Conservation (phyloP, 2,113 vertebrate species). For the Pterocles burchelli region DNA sequence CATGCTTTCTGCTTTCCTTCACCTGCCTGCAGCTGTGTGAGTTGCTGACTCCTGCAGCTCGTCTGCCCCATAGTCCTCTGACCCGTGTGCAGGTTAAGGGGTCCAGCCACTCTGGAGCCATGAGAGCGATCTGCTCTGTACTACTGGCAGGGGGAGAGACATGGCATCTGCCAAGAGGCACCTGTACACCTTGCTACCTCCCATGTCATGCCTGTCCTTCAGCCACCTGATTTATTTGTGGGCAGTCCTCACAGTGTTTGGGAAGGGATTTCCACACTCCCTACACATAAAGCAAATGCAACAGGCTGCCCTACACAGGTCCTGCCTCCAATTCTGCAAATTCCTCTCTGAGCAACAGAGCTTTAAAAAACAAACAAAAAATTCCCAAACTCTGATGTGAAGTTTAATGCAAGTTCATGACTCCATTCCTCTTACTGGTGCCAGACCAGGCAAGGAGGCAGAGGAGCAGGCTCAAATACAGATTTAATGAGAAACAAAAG, state of each 20-base stretch:
- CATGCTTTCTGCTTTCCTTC: background rate
- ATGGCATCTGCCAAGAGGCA: background rate
- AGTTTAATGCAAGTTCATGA: background rate
- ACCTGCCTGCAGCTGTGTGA: fast-evolving
- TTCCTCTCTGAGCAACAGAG: background rate
- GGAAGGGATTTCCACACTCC: background rate
- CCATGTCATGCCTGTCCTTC: background rate
- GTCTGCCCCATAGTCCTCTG: background rate
- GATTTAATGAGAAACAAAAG: background rate
- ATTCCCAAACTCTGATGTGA: background rate
- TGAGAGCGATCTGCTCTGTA: background rate
- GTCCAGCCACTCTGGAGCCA: background rate
- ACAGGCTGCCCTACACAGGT: background rate
- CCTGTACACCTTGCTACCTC: background rate
- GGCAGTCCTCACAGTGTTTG: background rate
- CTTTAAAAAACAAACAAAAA: background rate
- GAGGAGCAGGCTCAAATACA: background rate
- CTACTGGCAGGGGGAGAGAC: background rate
- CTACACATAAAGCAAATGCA: background rate
- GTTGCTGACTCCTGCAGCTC: background rate
- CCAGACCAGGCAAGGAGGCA: background rate
- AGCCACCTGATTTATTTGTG: background rate
- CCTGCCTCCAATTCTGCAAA: background rate
- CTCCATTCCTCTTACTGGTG: background rate
- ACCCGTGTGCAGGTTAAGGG: no score